Conservation (phyloP, 2,888 invertebrate species). For the Eristalis arbustorum region DNA sequence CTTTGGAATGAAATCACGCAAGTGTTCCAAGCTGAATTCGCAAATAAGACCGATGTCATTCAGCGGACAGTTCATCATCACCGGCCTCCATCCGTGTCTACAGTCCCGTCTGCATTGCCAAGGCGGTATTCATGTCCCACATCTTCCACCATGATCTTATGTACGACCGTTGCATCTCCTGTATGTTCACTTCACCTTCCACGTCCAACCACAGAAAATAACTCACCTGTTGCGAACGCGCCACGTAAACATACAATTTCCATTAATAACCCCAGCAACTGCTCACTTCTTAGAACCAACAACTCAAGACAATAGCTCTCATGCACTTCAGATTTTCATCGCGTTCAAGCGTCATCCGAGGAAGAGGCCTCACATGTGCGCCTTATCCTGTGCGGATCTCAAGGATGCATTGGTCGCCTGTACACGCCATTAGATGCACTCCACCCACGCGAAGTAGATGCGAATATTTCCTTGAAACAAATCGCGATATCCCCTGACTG, state of each 20-base stretch:
- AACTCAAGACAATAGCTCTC: slow-evolving; percentile 17
- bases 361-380: slow-evolving; percentile 12
- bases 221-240: slow-evolving; percentile 23
- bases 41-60: too few species aligned
- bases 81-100: too few species aligned
- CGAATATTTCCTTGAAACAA: slow-evolving; percentile 3
- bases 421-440: slow-evolving; percentile 25
- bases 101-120: too few species aligned
- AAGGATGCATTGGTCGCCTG: slow-evolving; percentile 44
- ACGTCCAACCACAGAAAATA: not conserved
- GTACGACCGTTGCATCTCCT: too few species aligned
- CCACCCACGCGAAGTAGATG: not conserved
- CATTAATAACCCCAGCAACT: slow-evolving; percentile 34
- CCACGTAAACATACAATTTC: slow-evolving; percentile 24
- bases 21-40: too few species aligned
- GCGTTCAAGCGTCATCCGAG: slow-evolving; percentile 20
- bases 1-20: too few species aligned
- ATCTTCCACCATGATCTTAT: too few species aligned
- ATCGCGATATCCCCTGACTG: not conserved
- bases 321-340: slow-evolving; percentile 28
- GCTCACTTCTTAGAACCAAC: slow-evolving; percentile 20
- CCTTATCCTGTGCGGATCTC: slow-evolving; percentile 34
- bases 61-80: too few species aligned
- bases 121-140: too few species aligned
- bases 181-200: not conserved